phyloP scores from a whole-genome alignment of 2,797 vertebrate species.

The Pelodytes ibericus region DNA sequence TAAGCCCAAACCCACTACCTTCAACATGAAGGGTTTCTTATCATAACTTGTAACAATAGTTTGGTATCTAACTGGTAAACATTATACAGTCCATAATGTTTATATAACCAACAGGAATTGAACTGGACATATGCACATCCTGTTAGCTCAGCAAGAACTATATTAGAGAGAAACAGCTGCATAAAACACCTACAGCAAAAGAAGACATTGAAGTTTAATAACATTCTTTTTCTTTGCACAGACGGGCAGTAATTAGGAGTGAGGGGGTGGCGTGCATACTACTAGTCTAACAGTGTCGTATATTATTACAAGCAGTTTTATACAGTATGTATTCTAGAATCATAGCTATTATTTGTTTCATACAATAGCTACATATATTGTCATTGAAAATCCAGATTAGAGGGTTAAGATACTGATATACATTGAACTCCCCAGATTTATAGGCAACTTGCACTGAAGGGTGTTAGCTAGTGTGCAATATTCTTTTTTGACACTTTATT shows the following conservation, averaged over 20 bases:
- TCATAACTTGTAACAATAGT: constrained; percentile 6
- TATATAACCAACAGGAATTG: constrained; percentile 30
- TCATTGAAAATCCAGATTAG: no score
- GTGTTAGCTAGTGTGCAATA: no score
- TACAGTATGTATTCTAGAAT: no score
- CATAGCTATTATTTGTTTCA: no score
- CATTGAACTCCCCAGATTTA: no score
- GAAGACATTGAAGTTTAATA: background rate
- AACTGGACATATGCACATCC: constrained; percentile 24
- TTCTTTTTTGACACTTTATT: no score
- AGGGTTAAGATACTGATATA: no score
- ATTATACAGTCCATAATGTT: constrained; percentile 31
- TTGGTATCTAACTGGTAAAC: constrained; percentile 31
- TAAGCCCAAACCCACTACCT: no score
- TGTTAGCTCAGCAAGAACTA: constrained; percentile 28
- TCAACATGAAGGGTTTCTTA: constrained; percentile 10
- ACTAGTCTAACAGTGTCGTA: background rate
- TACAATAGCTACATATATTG: no score
- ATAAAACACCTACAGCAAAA: constrained; percentile 8
- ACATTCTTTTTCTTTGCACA: background rate
- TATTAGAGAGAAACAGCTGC: constrained; percentile 20
- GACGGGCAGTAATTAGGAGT: background rate
- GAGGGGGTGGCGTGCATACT: background rate
- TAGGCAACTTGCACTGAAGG: no score
- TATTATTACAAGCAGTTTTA: background rate